Evolutionary conservation across 2,113 vertebrate genomes (phyloP), one percentile per base, ranked within the genome.

Genomic region (Coturnix japonica): DNA sequence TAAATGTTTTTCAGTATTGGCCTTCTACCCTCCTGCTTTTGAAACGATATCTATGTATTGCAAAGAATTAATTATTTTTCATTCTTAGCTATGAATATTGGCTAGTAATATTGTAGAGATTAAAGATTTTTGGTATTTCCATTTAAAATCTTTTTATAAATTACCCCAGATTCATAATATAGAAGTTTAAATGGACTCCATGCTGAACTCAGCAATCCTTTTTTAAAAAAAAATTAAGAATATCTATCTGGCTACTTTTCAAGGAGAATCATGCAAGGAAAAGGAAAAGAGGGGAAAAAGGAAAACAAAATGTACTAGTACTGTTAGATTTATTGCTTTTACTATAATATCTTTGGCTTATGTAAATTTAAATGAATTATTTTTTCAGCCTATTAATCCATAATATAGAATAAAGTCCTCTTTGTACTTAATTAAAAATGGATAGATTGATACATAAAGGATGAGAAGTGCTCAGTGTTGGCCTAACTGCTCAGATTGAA

Each of bases 121-220:
- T 63, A 88, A 84, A 72, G 28, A 0, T 1, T 25, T 92, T 79
- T 28, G 7, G 1, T 81, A 64, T 54, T 75, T 75, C 17, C 12
- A 39, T 87, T 81, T 69, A 78, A 90, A 91, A 63, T 69, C 57
- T 57, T 69, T 23, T 90, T 81, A 78, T 63, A 94, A 75, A 87
- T 95, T 86, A 90, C 61, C 53, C 16, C 23, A 37, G 47, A 64
- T 84, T 89, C 61, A 66, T 69, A 91, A 91, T 8, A 79, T 43
- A 75, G 37, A 28, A 57, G 61, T 72, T 33, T 81, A 93, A 91
- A 91, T 46, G 57, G 76, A 61, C 70, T 74, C 37, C 9, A 41
- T 69, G 53, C 18, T 95, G 74, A 84, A 84, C n/a, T 87, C 74
- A 72, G 54, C 54, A 85, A 33, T 60, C 31, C 2, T 25, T 59